Evolutionary conservation across 2,888 invertebrate species (phyloP).

Genomic region (Meteorus cinctellus): DNA sequence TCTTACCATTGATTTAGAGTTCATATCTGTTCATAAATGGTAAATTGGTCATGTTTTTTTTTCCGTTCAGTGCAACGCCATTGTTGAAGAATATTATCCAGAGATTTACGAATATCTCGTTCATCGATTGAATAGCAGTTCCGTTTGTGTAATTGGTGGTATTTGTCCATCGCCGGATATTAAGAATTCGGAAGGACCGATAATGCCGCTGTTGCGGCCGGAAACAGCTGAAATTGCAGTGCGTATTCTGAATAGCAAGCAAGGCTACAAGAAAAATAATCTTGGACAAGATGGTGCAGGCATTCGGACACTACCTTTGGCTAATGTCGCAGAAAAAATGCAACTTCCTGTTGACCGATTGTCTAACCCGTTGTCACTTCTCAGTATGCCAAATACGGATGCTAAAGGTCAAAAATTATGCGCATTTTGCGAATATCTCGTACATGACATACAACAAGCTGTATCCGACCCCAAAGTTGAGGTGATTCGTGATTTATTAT

Average conservation of each 20-base stretch:
- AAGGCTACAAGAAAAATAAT: conserved; percentile 44
- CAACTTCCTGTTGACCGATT: conserved; percentile 76
- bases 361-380: conserved; percentile 55
- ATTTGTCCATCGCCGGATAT: conserved; percentile 76
- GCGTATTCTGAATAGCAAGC: conserved; percentile 54
- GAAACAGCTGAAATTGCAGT: conserved; percentile 56
- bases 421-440: conserved; percentile 86
- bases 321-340: conserved; percentile 65
- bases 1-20: conserved; percentile 25
- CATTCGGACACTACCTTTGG: conserved; percentile 42
- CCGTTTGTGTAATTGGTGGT: conserved; percentile 82
- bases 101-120: conserved; percentile 82
- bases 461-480: conserved; percentile 82
- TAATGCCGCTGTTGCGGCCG: conserved; percentile 79
- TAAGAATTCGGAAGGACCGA: conserved; percentile 70
- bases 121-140: conserved; percentile 80
- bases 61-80: conserved; percentile 77
- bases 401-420: conserved; percentile 76
- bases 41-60: background rate
- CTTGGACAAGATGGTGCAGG: conserved; percentile 43
- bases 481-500: conserved; percentile 70
- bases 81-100: conserved; percentile 87
- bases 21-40: background rate
- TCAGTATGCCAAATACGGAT: conserved; percentile 64
- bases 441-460: conserved; percentile 85